These are phyloP conservation scores for crab-eating macaque (Macaca fascicularis) DNA, from an alignment of 2,113 vertebrate genomes.

Conservation along the genomic window T2T-MFA8v1.1 NC_088392.1:72496001-72496500, in stretches of 20 bases:
- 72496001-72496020: not conserved
- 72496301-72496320: not conserved
- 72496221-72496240: not conserved
- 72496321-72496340: not conserved
- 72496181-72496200: not conserved
- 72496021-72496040: not conserved
- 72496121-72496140: not conserved
- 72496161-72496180: not conserved
- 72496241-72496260: not conserved
- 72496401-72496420: not conserved
- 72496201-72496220: not conserved
- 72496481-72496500: not conserved
- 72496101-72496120: not conserved
- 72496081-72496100: not conserved
- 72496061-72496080: not conserved
- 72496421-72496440: not conserved
- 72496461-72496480: not conserved
- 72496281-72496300: rapidly evolving
- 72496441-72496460: not conserved
- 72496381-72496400: not conserved
- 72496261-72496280: rapidly evolving
- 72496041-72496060: rapidly evolving
- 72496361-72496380: not conserved
- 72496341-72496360: not conserved
- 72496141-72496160: too few relatives aligned